Percentiles rank a stretch among this genome's conserved stretches.
Evolutionary conservation across 2,888 invertebrate species (phyloP).

Genomic region (Electrophaes corylata): DNA sequence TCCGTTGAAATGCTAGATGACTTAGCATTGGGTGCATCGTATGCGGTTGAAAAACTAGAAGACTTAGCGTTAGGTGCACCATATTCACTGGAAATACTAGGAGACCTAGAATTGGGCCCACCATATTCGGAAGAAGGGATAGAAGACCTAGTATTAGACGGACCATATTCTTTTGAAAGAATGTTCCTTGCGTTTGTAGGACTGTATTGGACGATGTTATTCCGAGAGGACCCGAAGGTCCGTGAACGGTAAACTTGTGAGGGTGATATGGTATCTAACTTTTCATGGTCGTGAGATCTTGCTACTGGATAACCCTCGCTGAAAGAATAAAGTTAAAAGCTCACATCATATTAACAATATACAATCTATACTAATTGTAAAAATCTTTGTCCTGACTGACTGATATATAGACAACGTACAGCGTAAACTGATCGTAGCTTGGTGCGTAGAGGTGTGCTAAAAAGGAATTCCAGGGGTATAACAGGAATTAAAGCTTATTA

Average conservation of each 20-base stretch:
- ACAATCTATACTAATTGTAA: too few species aligned
- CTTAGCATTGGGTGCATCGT: conserved; percentile 11
- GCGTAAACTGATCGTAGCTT: too few species aligned
- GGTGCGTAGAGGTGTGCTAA: too few species aligned
- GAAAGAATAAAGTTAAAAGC: conserved; percentile 5
- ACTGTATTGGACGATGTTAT: conserved; percentile 17
- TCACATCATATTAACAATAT: neutral
- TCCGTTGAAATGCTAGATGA: conserved; percentile 6
- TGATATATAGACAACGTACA: too few species aligned
- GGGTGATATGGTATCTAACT: conserved; percentile 27
- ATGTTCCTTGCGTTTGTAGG: conserved; percentile 11
- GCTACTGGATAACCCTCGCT: conserved; percentile 36
- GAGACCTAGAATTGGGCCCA: conserved; percentile 1
- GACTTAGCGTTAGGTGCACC: conserved; percentile 6
- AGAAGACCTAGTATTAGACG: conserved; percentile 5
- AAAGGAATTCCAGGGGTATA: too few species aligned
- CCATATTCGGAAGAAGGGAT: conserved; percentile 13
- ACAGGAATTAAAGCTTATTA: too few species aligned
- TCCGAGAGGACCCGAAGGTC: conserved; percentile 12
- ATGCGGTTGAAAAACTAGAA: conserved; percentile 6
- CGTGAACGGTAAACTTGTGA: conserved; percentile 31
- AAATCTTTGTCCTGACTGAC: too few species aligned
- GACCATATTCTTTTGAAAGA: conserved; percentile 10
- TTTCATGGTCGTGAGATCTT: conserved; percentile 18
- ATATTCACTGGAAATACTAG: conserved; percentile 9